Base-by-base conservation (phyloP, 2,113 vertebrate genomes). In the Heliornis fulica region DNA sequence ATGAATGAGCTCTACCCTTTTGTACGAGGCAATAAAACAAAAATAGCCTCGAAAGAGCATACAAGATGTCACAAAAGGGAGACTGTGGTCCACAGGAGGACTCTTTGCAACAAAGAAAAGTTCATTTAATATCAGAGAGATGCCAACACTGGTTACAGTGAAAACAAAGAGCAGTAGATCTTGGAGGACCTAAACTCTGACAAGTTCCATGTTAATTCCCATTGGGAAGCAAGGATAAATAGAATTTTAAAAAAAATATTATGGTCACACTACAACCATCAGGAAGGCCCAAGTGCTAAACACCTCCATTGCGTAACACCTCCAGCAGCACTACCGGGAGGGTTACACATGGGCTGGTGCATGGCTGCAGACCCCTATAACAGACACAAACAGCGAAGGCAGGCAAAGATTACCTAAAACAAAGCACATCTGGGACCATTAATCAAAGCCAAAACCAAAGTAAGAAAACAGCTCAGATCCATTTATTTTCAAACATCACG, bases 81-180 rank as follows among this genome's bases (percentile, higher is more conserved):
- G 14, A 64, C 31, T 15, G 2, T 0, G 0, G 40, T 68, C 65
- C 25, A 41, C 17, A 9, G n/a, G 15, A 91, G 60, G 77, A 93
- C 45, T 87, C 81, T 66, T 92, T 87, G 75, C 46, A 57, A 50
- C 26, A 63, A 43, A 11, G 10, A 70, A 88, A 92, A 95, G 83
- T 79, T 85, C 26, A 70, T 93, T 97, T 95, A 88, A 81, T 90
- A 79, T 76, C 94, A 77, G 22, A 80, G 89, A 81, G 29, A 48
- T 28, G 23, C 10, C 90, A 97, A 63, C 91, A 94, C 91, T n/a
- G 16, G 77, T 87, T 80, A 94, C 14, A 9, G 38, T 57, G 72
- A 87, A 96, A 96, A 96, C 87, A 94, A 94, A 95, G n/a, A 90
- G 45, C 40, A 61, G 87, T 80, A 87, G 75, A 89, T 83, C 78